Base-by-base conservation (phyloP, 1,140 invertebrate species). In the Drosophila melanica region DNA sequence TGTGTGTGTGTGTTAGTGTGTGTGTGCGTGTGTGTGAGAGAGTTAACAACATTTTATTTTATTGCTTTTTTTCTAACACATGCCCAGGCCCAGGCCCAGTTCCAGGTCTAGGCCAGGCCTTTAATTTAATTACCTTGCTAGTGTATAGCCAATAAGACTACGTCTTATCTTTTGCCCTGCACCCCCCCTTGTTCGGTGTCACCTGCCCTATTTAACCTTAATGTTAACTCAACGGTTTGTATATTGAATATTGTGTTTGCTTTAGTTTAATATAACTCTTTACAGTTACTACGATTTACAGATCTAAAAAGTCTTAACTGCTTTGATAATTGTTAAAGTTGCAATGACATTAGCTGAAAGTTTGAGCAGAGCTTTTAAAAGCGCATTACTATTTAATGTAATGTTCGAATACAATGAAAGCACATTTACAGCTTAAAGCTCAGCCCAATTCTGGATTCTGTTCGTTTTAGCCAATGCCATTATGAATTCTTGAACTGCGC, bases 61-160 rank as follows among this genome's bases (percentile, higher is more conserved):
- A 87, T 86, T 86, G 82, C 82, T 86, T 86, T 73, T 66, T 55
- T 62, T 75, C 75, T 69, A 82, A 66, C 72, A 81, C 64, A 37
- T 69, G 37, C 50, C 18, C 57, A 65, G 45, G 35, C 30, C 30
- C 42, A 47, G 42, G 20, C 10, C n/a, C 23, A 30, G 42, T 79
- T 20, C 35, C 23, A 47, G 45, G 33, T 50, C 81, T 74, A 45
- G 60, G 53, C n/a, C 65, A 62, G 76, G 76, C 76, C 57, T 79
- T 76, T 67, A 72, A 79, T 72, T 68, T 79, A 84, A 79, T 84
- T 79, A 79, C 65, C 75, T 58, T 58, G 75, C 69, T 81, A 81
- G 67, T 65, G 64, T 70, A 23, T 23, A 23, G 20, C 60, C 39
- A 42, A 42, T 44, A 62, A 39, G 50, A 71, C 79, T 84, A 76